Base-by-base conservation (phyloP, 2,797 vertebrate species). In the Chiloscyllium punctatum region DNA sequence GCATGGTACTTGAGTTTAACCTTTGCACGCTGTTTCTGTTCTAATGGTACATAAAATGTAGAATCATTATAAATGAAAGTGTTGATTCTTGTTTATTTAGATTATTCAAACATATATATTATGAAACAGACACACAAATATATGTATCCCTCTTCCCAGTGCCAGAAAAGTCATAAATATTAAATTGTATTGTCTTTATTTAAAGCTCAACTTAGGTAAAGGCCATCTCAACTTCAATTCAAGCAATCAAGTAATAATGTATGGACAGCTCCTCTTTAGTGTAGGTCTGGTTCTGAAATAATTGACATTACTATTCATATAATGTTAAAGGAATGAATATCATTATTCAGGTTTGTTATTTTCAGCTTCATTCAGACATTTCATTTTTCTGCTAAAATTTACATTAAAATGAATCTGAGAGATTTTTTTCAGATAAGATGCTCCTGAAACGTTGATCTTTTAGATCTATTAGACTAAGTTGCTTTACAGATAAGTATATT, bases 401-500 rank as follows among this genome's bases (percentile, higher is more conserved):
- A 9, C 23, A 37, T 66, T 69, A 62, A 37, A 37, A 25, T 69
- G 62, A 66, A 57, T 53, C 33, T 66, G 88, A 62, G 33, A 94
- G 27, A 37, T 82, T 25, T 30, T 21, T 66, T 62, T 33, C 33
- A 30, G 30, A 66, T 62, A 30, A 33, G 13, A 91, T 66, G 33
- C 42, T 62, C 88, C 62, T 94, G 62, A 68, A 94, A 69, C 16
- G 42, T 68, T 69, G 62, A 94, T 69, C 66, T 16, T 94, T 69
- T 53, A 57, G 90, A 94, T 94, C n/a, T 66, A 91, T 91, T 91
- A 91, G 88, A 91, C 66, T 30, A 91, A 91, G 88, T 91, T 91
- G 30, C 88, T 90, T 23, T 8, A 69, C 7, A 94, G n/a, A 62
- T 30, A 57, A 68, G 18, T 94, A 69, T 66, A 94, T 94, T 94